A percentile compares a stretch with the other conserved stretches of the same genome.
phyloP scores from a whole-genome alignment of 2,797 vertebrate species.

The Cirrhinus molitorella region DNA sequence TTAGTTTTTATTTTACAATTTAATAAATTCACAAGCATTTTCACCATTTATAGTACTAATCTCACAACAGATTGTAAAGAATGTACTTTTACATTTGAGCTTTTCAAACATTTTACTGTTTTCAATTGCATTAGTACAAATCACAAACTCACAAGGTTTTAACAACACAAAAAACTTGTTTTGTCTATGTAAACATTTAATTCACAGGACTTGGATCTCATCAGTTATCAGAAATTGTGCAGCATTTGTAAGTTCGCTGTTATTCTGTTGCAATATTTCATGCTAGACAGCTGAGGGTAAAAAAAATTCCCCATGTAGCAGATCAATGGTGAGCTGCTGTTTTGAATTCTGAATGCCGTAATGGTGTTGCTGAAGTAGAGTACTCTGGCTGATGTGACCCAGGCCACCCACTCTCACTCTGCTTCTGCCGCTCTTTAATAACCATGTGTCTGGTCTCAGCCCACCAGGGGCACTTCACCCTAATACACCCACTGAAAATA shows the following conservation, averaged over 20 bases:
- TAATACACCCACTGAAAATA: conserved; percentile 39
- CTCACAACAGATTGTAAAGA: background rate
- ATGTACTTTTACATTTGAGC: background rate
- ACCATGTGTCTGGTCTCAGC: conserved; percentile 43
- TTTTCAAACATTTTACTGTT: background rate
- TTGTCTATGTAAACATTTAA: background rate
- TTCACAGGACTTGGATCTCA: background rate
- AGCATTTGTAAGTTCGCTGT: background rate
- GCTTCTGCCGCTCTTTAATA: conserved; percentile 33
- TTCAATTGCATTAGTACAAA: background rate
- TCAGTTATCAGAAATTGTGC: background rate
- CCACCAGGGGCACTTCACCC: conserved; percentile 41
- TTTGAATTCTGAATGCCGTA: conserved; percentile 42
- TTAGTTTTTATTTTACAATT: background rate
- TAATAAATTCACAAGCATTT: too few relatives aligned
- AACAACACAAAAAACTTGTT: background rate
- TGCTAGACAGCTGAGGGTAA: background rate
- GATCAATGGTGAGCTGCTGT: conserved; percentile 43
- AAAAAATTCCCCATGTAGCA: conserved; percentile 22
- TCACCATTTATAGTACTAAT: too few relatives aligned
- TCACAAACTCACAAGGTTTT: background rate
- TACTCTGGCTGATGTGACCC: conserved; percentile 22
- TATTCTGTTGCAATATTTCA: background rate
- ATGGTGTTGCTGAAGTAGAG: conserved; percentile 44
- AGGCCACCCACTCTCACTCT: conserved; percentile 1